Base-by-base conservation (phyloP, 2,888 invertebrate species). In the Sipunculus nudus region DNA sequence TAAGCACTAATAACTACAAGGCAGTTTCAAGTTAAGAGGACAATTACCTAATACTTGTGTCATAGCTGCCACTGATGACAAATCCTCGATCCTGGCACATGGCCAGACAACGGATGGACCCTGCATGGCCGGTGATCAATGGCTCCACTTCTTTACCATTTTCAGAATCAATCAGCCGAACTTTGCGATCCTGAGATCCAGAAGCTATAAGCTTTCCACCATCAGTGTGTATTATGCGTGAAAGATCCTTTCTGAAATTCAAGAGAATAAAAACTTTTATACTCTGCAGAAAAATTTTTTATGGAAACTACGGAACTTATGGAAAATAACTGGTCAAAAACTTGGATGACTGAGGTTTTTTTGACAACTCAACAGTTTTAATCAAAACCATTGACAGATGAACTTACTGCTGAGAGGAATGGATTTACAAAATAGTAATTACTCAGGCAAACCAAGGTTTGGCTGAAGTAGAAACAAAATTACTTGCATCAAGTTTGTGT, bases 31-130 rank as follows among this genome's bases (percentile, higher is more conserved):
- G 23, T 16, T 38, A 1, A 47, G 19, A 23, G 10, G 1, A n/a
- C 13, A 45, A 55, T 35, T 59, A 81, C 81, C 82, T 75, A 47
- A 82, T 78, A 62, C 82, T 82, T 23, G 83, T 82, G 59, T 83
- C 83, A 68, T 80, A 83, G 67, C 83, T 83, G 45, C 83, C 83
- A 67, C 79, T 80, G 29, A 80, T 69, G 10, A 82, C 77, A 19
- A 76, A 70, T 4, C 73, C 74, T 47, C 71, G 70, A 39, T 74
- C 64, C 59, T 78, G 75, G 64, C 76, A 68, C 23, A 83, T 64
- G 46, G 68, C 69, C 10, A 82, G 75, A 66, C 80, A 80, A 21
- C 76, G 68, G 32, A 83, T 71, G n/a, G 81, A 81, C 3, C 82
- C 83, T 21, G 82, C 82, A 71, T 83, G 83, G 10, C 83, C 83